Conservation (phyloP, 2,888 invertebrate genomes). For the Cataglyphis rosenhaueri region DNA sequence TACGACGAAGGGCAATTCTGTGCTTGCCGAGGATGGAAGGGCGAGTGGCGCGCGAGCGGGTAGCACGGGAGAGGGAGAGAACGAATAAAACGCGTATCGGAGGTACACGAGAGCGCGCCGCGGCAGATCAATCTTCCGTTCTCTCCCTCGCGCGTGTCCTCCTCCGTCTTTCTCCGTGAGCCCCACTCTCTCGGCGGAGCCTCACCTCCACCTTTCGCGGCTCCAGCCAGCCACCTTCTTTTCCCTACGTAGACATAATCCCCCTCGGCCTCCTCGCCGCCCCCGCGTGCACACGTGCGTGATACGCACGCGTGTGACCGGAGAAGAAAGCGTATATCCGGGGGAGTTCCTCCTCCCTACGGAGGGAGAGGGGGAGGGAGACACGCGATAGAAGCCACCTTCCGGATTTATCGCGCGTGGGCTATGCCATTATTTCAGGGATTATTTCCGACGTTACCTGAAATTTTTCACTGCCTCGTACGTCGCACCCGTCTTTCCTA, state of each 20-base stretch:
- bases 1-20: slow-evolving; percentile 23
- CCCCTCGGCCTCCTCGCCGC: slow-evolving; percentile 15
- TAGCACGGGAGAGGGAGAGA: slow-evolving; percentile 54
- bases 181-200: slow-evolving; percentile 59
- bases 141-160: slow-evolving; percentile 50
- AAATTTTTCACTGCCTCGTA: slow-evolving; percentile 69
- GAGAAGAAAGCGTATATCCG: slow-evolving; percentile 67
- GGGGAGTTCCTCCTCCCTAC: slow-evolving; percentile 65
- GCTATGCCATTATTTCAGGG: slow-evolving; percentile 73
- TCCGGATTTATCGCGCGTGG: slow-evolving; percentile 76
- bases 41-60: not conserved
- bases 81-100: slow-evolving; percentile 74
- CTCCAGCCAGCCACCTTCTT: slow-evolving; percentile 72
- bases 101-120: slow-evolving; percentile 59
- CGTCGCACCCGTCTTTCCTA: slow-evolving; percentile 23
- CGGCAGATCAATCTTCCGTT: slow-evolving; percentile 74
- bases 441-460: slow-evolving; percentile 63
- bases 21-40: not conserved
- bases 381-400: slow-evolving; percentile 62
- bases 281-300: slow-evolving; percentile 65
- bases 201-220: slow-evolving; percentile 62
- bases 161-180: slow-evolving; percentile 21
- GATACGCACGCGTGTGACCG: slow-evolving; percentile 73
- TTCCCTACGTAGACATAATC: slow-evolving; percentile 59
- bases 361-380: not conserved